phyloP scores from a whole-genome alignment of 1,140 invertebrate species.

The Sitobion miscanthi region DNA sequence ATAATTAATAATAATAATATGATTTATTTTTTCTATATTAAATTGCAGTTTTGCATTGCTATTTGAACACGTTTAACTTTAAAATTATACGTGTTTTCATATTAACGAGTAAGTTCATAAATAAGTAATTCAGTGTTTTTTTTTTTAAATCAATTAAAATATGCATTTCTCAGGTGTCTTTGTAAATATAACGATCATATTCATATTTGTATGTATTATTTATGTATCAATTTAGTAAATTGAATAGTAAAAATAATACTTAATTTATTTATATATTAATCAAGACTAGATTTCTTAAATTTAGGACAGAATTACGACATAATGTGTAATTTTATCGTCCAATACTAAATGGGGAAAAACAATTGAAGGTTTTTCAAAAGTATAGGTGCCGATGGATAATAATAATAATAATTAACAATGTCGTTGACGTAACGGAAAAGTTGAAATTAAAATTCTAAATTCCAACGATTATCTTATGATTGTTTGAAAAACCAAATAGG shows the following conservation, averaged over 20 bases:
- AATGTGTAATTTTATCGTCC: neutral
- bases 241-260: neutral
- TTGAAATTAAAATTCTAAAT: neutral
- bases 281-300: neutral
- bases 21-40: neutral
- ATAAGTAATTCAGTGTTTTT: neutral
- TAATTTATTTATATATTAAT: neutral
- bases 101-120: neutral
- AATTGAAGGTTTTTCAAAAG: neutral
- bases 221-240: neutral
- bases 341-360: neutral
- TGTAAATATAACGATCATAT: neutral
- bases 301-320: neutral
- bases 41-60: neutral
- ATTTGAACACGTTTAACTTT: neutral
- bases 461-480: neutral
- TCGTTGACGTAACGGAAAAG: neutral
- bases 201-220: neutral
- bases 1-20: neutral
- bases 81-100: neutral
- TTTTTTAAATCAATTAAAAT: neutral
- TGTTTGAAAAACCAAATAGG: neutral
- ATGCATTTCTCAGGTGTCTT: neutral
- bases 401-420: neutral
- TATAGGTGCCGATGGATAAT: neutral